Base-by-base conservation (phyloP, 1,140 invertebrate species). In the Parapsyche elsis region DNA sequence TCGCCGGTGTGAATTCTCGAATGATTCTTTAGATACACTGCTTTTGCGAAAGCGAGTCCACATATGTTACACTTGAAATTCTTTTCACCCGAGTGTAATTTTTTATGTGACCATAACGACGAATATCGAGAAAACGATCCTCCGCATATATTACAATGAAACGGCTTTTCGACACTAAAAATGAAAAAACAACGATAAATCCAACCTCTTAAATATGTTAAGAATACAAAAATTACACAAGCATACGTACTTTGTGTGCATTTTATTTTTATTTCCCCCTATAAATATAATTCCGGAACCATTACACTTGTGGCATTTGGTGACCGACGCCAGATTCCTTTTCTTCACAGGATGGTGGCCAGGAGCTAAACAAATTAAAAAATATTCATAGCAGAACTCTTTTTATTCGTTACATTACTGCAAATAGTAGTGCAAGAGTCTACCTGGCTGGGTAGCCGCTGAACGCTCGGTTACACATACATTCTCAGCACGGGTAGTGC, bases 11-110 rank as follows among this genome's bases (percentile, higher is more conserved):
- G 95, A 84, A 96, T 94, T 76, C 95, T 90, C 45, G 94, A 94
- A 86, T 97, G 95, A 86, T 99, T 99, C 86, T 98, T 97, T 70
- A 98, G 90, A 88, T 96, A 95, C 9, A 95, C 95, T 57, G 94
- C 94, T 87, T 95, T 95, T 24, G 97, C 97, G 88, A 98, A 98
- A 78, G 95, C 95, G 79, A 98, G 92, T 24, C 95, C 95, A 88
- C 97, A 99, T 49, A 96, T 94, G 84, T 95, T 94, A 89, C 97
- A 98, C 86, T 95, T 95, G 86, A 96, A 96, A 83, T 95, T 95
- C 87, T 96, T 96, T 86, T 96, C 95, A 26, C 95, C 95, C 74
- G 94, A 93, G 87, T 96, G 95, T 81, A 95, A 88, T 84, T 95
- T 92, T 86, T 95, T 95, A 85, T 95, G 94, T 21, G 94, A 95